phyloP scores from a whole-genome alignment of 2,113 vertebrate genomes.

The Zootoca vivipara region DNA sequence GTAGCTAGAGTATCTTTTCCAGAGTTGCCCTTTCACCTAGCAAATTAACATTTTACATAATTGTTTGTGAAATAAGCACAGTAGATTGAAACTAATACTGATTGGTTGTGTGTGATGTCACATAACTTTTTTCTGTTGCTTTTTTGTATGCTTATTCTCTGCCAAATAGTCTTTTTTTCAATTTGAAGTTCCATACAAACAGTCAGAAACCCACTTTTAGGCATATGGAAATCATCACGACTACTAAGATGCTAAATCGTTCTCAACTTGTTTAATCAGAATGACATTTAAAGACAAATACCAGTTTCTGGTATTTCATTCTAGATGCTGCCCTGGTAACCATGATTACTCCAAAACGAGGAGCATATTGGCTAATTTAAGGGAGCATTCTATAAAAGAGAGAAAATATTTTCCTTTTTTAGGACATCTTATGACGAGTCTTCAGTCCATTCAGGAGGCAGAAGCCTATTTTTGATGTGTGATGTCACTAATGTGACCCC shows the following conservation, averaged over 20 bases:
- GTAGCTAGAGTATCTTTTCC: too few relatives aligned
- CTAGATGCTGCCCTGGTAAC: background rate
- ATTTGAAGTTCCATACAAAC: background rate
- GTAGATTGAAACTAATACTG: background rate
- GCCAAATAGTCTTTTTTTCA: background rate
- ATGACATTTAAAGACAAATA: slow-evolving; percentile 10
- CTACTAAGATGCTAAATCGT: background rate
- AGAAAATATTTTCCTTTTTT: slow-evolving; percentile 38
- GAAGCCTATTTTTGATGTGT: slow-evolving; percentile 32
- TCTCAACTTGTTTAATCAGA: background rate
- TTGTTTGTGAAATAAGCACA: background rate
- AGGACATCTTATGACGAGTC: slow-evolving; percentile 16
- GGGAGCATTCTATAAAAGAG: slow-evolving; percentile 29
- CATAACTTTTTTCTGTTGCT: background rate
- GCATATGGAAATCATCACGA: background rate
- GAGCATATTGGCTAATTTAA: slow-evolving; percentile 24
- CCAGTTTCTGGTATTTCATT: slow-evolving; percentile 5
- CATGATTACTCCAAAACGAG: slow-evolving; percentile 1
- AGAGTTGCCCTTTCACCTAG: too few relatives aligned
- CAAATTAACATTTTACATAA: background rate
- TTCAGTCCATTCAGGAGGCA: slow-evolving; percentile 29
- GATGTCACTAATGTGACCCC: slow-evolving; percentile 24
- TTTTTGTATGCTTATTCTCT: background rate
- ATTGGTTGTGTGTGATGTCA: too few relatives aligned
- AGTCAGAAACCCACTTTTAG: background rate